phyloP scores from a whole-genome alignment of 92 coral and sea anemone species.

The Pocillopora meandrina region DNA sequence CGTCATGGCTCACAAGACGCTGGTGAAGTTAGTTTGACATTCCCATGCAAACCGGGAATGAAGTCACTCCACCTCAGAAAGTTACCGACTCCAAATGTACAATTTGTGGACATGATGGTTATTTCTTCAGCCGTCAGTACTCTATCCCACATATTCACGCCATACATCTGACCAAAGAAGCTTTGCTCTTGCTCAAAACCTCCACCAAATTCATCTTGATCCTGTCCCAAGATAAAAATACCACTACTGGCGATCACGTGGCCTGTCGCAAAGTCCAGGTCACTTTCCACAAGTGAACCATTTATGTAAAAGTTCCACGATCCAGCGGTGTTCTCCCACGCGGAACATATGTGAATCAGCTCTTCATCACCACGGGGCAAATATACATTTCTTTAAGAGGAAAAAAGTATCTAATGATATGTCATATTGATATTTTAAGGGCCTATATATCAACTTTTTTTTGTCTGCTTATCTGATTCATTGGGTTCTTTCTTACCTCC shows the following conservation, averaged over 20 bases:
- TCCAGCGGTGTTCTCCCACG: constrained; percentile 34
- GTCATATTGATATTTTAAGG: too few species aligned
- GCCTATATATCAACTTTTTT: too few species aligned
- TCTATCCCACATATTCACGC: constrained; percentile 28
- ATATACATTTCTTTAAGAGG: neutral
- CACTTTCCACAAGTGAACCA: neutral
- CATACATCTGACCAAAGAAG: constrained; percentile 31
- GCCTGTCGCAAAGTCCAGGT: neutral
- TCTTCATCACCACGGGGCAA: neutral
- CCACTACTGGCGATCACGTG: constrained; percentile 28
- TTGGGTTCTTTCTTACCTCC: too few species aligned
- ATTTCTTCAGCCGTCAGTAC: constrained; percentile 12
- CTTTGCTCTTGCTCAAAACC: constrained; percentile 11
- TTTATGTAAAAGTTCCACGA: constrained; percentile 32
- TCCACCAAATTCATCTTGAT: constrained; percentile 28
- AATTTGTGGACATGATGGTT: neutral
- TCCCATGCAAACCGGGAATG: neutral
- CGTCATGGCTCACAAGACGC: neutral
- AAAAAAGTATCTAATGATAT: neutral
- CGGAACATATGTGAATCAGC: constrained; percentile 16
- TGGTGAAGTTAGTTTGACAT: constrained; percentile 5
- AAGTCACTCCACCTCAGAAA: constrained; percentile 22
- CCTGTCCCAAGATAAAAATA: constrained; percentile 35
- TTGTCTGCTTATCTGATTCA: too few species aligned
- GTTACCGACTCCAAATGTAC: neutral